Conservation (phyloP, 2,888 invertebrate genomes). For the Smittia aterrima region DNA sequence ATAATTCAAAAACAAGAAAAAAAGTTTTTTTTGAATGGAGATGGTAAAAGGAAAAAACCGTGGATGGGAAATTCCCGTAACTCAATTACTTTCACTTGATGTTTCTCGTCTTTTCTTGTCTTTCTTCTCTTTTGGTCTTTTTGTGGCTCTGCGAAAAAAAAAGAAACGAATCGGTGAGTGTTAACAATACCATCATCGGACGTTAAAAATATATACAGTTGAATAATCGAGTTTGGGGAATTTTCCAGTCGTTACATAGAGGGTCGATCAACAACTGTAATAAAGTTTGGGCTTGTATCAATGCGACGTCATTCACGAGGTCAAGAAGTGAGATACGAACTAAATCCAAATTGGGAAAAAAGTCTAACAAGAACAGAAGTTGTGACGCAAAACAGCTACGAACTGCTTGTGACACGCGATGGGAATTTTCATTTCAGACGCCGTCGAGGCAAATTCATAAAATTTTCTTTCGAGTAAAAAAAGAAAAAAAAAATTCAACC, state of each 20-base stretch:
- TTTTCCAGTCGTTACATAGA: background rate
- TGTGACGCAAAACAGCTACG: no score
- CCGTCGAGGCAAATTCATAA: background rate
- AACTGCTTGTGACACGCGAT: background rate
- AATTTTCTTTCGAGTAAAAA: background rate
- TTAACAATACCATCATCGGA: background rate
- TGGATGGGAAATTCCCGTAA: slow-evolving; percentile 11
- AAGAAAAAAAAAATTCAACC: background rate
- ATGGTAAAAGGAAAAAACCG: background rate
- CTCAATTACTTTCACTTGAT: slow-evolving; percentile 38
- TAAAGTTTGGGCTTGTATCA: background rate
- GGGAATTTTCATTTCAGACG: background rate
- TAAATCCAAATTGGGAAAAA: no score
- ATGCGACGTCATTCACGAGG: background rate
- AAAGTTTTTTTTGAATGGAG: no score
- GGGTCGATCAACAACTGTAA: background rate
- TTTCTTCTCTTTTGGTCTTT: slow-evolving; percentile 22
- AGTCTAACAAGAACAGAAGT: no score
- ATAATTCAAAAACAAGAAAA: no score
- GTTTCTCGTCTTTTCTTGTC: slow-evolving; percentile 31
- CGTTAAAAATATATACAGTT: slow-evolving; percentile 2
- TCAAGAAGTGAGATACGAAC: background rate
- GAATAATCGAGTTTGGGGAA: slow-evolving; percentile 7
- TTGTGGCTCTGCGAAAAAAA: slow-evolving; percentile 22
- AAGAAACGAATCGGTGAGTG: background rate